These are phyloP conservation scores for Pristionchus entomophagus DNA, from an alignment of 2,888 invertebrate species.

Conservation along the genomic window DNA sequence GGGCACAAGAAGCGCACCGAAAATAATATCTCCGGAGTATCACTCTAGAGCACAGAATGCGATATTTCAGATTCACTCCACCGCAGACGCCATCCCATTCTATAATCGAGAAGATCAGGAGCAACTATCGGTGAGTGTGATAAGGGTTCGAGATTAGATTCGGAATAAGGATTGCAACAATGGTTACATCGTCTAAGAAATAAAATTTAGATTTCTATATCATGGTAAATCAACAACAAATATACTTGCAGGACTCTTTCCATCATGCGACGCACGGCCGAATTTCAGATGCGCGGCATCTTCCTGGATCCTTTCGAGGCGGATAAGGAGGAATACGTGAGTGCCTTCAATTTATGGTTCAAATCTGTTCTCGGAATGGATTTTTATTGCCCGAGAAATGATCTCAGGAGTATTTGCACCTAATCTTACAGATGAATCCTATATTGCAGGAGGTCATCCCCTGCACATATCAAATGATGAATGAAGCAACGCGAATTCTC, in stretches of 20 bases:
- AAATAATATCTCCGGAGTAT: no score
- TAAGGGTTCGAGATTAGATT: no score
- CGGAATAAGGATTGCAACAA: no score
- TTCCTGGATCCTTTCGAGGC: constrained; percentile 20
- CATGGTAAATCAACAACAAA: no score
- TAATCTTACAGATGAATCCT: no score
- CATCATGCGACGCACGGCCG: neutral
- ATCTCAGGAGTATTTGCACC: no score
- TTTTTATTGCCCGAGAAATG: no score
- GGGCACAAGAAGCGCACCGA: no score
- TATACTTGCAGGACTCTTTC: neutral
- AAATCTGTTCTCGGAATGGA: no score
- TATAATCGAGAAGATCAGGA: neutral
- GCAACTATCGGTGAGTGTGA: neutral
- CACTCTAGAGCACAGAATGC: no score
- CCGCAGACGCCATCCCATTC: neutral
- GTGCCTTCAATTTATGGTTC: no score
- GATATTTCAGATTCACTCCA: neutral
- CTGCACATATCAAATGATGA: constrained; percentile 32
- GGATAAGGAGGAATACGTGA: neutral
- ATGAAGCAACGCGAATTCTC: constrained; percentile 26
- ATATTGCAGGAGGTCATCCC: neutral
- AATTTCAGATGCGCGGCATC: constrained; percentile 21
- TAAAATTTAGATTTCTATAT: neutral
- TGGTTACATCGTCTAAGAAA: no score